phyloP scores from a whole-genome alignment of 2,888 invertebrate species.

The Polydrusus pterygomalis region DNA sequence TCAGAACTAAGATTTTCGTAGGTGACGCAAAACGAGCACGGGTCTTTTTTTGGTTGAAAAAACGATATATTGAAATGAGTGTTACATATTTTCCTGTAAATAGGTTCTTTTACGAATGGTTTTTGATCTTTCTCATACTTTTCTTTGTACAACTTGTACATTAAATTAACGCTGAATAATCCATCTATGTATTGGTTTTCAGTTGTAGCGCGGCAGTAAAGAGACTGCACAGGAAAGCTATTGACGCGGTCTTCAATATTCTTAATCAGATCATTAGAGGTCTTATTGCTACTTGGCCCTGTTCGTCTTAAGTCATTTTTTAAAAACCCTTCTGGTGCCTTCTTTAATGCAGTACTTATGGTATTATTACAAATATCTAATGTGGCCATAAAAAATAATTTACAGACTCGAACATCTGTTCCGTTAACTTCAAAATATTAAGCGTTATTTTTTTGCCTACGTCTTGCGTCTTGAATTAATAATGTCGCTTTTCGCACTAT shows the following conservation, averaged over 20 bases:
- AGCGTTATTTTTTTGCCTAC: conserved; percentile 46
- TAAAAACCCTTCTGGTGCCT: conserved; percentile 46
- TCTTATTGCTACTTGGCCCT: conserved; percentile 54
- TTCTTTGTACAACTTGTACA: conserved; percentile 56
- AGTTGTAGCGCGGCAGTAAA: conserved; percentile 60
- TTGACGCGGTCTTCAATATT: conserved; percentile 58
- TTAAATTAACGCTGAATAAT: conserved; percentile 61
- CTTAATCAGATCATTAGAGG: conserved; percentile 37
- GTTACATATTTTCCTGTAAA: conserved; percentile 13
- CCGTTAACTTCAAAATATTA: conserved; percentile 48
- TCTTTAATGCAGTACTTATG: conserved; percentile 48
- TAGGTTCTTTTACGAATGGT: conserved; percentile 15
- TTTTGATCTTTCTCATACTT: conserved; percentile 20
- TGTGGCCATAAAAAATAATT: conserved; percentile 53
- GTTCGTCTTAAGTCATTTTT: conserved; percentile 56
- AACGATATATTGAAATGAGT: conserved; percentile 13
- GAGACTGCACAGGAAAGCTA: conserved; percentile 61
- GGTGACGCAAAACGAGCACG: conserved; percentile 8
- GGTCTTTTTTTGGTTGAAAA: conserved; percentile 18
- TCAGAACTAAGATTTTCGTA: conserved; percentile 21
- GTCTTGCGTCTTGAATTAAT: conserved; percentile 28
- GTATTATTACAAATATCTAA: conserved; percentile 48
- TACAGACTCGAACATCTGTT: conserved; percentile 47
- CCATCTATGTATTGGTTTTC: conserved; percentile 59
- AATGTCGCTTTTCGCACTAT: conserved; percentile 16